Base-by-base conservation (phyloP, 1,140 invertebrate species). In the Papilio polyxenes region DNA sequence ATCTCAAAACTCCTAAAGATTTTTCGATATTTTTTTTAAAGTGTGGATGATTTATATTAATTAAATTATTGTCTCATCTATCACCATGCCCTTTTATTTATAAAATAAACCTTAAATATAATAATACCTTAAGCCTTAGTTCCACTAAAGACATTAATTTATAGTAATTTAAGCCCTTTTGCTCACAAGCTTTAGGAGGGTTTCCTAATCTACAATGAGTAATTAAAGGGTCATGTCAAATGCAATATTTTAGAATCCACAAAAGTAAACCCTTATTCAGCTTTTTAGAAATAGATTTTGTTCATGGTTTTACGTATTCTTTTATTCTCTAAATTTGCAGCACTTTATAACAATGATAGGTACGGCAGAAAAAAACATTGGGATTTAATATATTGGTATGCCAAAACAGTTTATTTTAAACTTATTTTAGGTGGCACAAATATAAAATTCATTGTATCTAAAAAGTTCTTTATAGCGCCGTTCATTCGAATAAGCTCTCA, bases 181-280 rank as follows among this genome's bases (percentile, higher is more conserved):
- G 51, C 51, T 11, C 9, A 51, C 51, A 11, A 51, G 51, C 51
- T 51, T 51, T 5, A 15, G 49, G 49, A 51, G 49, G 49, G 49
- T 51, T 51, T 51, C 49, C 53, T 56, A 56, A 56, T 56, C 53
- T 56, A 56, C 53, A 56, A 56, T 56, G 53, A 56, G 53, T 56
- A 56, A 56, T 56, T 56, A 7, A 56, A 56, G 53, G 53, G 53
- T n/a, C 53, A n/a, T n/a, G 15, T 56, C 53, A 17, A 56, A 56
- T 56, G 53, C 15, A 56, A 56, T 56, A 56, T 7, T 56, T 56
- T 56, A 56, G 53, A 56, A 51, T n/a, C n/a, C 5, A 56, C 15
- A 1, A 56, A 56, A n/a, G 17, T 17, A 31, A 31, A 31, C 53
- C 53, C 53, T 56, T 56, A 17, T 56, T 13, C 15, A 4, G 49